Evolutionary conservation across 2,113 vertebrate species (phyloP).

Genomic region (Daphoenositta chrysoptera): DNA sequence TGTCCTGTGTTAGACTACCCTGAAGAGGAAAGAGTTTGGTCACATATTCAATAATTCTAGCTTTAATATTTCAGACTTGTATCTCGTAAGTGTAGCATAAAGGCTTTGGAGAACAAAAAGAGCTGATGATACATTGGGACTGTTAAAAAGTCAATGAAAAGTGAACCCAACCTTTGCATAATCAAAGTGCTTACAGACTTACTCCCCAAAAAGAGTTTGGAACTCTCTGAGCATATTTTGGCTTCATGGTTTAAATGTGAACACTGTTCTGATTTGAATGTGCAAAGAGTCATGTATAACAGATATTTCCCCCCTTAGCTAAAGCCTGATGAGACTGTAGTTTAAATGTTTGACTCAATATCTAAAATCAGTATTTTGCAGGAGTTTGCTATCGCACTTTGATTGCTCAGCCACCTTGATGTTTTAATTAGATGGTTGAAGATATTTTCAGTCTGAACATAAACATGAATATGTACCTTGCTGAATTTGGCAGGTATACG

Average conservation of each 20-base stretch:
- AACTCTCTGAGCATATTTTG: conserved; percentile 13
- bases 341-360: not conserved
- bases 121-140: conserved; percentile 22
- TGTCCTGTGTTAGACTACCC: rapidly evolving
- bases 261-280: conserved; percentile 1
- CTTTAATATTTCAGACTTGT: conserved; percentile 16
- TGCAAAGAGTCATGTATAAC: not conserved
- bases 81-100: conserved; percentile 13
- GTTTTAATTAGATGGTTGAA: not conserved
- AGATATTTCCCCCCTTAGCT: not conserved
- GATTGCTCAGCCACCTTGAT: not conserved
- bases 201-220: not conserved
- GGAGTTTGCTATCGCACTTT: not conserved
- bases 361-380: not conserved
- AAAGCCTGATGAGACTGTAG: not conserved
- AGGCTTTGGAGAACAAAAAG: conserved; percentile 1
- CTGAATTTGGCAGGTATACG: not conserved
- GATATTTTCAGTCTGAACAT: not conserved
- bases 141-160: conserved; percentile 13
- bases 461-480: not conserved
- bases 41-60: not conserved
- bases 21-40: not conserved
- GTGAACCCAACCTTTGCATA: not conserved
- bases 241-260: conserved; percentile 25
- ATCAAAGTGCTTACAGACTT: not conserved